These are phyloP conservation scores for Lampris incognitus DNA, from an alignment of 2,113 vertebrate species.

Conservation along the genomic window DNA sequence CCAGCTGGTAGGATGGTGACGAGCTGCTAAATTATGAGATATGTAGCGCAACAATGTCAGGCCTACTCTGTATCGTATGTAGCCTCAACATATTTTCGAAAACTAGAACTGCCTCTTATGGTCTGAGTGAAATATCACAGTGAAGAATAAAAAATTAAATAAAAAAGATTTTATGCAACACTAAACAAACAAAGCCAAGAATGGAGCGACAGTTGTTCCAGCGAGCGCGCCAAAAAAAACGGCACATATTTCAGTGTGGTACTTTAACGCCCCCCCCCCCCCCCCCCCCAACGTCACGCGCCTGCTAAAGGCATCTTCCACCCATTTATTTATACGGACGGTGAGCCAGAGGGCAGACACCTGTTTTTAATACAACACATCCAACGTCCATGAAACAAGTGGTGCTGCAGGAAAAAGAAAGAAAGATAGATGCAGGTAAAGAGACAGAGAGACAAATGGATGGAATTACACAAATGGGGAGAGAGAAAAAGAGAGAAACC, in stretches of 20 bases:
- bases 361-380: conserved; percentile 62
- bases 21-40: no score
- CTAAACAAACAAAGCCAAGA: no score
- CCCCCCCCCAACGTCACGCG: conserved; percentile 21
- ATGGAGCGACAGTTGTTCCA: no score
- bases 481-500: conserved; percentile 9
- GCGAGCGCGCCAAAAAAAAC: no score
- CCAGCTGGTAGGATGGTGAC: no score
- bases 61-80: no score
- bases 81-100: no score
- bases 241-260: background rate
- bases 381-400: conserved; percentile 27
- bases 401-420: conserved; percentile 26
- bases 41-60: no score
- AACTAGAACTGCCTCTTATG: no score
- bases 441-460: background rate
- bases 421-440: background rate
- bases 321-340: conserved; percentile 34
- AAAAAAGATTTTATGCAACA: no score
- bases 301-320: conserved; percentile 2
- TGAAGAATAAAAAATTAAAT: no score
- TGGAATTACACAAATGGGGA: background rate
- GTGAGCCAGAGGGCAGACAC: conserved; percentile 42
- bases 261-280: background rate
- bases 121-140: no score